These are phyloP conservation scores for Nematopogon swammerdamellus DNA, from an alignment of 2,888 invertebrate species.

Conservation along the genomic window DNA sequence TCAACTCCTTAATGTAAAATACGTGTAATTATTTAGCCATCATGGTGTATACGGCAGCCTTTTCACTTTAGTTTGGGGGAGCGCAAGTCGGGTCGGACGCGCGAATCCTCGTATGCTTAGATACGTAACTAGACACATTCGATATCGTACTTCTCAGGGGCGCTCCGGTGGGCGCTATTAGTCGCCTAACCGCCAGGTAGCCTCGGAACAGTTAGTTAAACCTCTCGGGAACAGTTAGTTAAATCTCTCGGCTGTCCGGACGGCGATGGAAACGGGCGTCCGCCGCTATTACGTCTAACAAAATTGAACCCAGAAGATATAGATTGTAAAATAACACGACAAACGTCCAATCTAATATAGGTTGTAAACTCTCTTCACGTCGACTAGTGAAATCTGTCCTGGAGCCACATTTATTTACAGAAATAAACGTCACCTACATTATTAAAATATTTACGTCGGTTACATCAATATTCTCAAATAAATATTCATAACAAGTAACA, in stretches of 20 bases:
- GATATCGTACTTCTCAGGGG: conserved; percentile 53
- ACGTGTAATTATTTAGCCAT: neutral
- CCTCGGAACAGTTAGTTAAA: too few species aligned
- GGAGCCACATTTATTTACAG: neutral
- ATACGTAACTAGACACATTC: conserved; percentile 9
- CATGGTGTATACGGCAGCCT: neutral
- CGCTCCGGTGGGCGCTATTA: too few species aligned
- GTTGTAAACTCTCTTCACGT: neutral
- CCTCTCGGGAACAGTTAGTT: too few species aligned
- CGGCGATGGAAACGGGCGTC: too few species aligned
- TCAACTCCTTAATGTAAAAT: neutral
- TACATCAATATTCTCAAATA: neutral
- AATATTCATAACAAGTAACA: neutral
- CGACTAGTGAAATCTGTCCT: neutral
- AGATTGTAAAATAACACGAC: neutral
- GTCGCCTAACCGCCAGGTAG: too few species aligned
- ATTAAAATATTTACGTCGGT: neutral
- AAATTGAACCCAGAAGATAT: neutral
- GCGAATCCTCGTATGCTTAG: neutral
- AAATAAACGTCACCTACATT: neutral
- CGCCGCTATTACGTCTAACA: too few species aligned
- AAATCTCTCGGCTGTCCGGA: too few species aligned
- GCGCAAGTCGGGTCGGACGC: neutral
- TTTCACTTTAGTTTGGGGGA: neutral
- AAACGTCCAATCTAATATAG: neutral